These are phyloP conservation scores for Parnassius orleans DNA, from an alignment of 2,888 invertebrate species.

Conservation along the genomic window DNA sequence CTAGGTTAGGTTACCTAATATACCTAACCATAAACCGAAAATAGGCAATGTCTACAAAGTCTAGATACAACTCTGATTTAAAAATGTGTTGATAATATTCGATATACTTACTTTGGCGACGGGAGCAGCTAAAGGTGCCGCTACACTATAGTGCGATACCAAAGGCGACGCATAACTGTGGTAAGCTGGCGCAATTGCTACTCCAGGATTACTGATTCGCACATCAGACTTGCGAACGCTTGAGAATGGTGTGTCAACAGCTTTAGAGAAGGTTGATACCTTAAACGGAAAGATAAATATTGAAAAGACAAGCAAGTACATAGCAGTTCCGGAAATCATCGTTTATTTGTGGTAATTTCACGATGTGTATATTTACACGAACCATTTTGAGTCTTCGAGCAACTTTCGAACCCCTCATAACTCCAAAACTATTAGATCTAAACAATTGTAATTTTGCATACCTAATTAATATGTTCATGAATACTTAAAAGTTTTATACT, in stretches of 20 bases:
- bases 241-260: conserved; percentile 87
- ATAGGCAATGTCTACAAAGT: no score
- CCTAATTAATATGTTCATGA: no score
- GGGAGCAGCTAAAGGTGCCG: conserved; percentile 51
- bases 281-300: conserved; percentile 39
- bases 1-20: neutral
- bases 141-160: conserved; percentile 59
- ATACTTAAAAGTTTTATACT: no score
- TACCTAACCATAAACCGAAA: neutral
- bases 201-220: conserved; percentile 84
- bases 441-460: no score
- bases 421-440: no score
- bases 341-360: no score
- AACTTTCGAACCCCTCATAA: no score
- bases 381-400: no score
- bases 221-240: conserved; percentile 86
- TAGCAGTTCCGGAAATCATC: no score
- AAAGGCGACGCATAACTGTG: conserved; percentile 52
- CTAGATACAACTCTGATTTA: neutral
- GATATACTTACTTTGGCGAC: conserved; percentile 57
- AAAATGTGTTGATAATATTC: neutral
- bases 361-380: no score
- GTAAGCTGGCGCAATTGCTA: conserved; percentile 58
- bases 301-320: neutral
- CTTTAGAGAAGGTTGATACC: conserved; percentile 85